phyloP scores from a whole-genome alignment of 2,113 vertebrate species.

The Cavia porcellus region DNA sequence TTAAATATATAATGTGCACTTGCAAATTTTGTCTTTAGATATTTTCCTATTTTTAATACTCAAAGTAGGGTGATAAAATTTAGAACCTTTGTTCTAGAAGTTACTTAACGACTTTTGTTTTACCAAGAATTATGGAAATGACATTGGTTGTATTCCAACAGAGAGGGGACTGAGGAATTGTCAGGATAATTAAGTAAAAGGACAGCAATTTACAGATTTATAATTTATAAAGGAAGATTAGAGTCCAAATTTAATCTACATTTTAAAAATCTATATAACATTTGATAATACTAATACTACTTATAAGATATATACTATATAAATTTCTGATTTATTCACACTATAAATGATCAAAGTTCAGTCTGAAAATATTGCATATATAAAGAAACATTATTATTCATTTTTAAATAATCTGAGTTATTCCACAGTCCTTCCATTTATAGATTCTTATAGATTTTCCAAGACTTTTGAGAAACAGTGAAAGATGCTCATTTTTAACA shows the following conservation, averaged over 20 bases:
- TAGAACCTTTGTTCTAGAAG: not conserved
- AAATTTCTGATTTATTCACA: slow-evolving; percentile 63
- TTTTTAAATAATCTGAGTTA: slow-evolving; percentile 4
- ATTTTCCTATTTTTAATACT: slow-evolving; percentile 5
- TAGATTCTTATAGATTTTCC: slow-evolving; percentile 46
- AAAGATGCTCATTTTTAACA: not conserved
- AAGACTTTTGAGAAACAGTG: not conserved
- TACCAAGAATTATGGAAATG: not conserved
- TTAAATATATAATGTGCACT: not conserved
- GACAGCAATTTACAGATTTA: slow-evolving; percentile 61
- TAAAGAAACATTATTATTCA: not conserved
- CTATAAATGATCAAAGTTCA: slow-evolving; percentile 39
- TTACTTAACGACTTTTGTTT: not conserved
- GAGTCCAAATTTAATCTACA: slow-evolving; percentile 47
- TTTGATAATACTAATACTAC: slow-evolving; percentile 47
- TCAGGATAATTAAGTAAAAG: slow-evolving; percentile 71
- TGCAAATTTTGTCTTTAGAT: not conserved
- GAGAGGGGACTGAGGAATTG: slow-evolving; percentile 50
- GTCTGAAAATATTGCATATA: slow-evolving; percentile 20
- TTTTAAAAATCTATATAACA: slow-evolving; percentile 19
- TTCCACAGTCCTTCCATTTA: not conserved
- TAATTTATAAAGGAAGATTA: slow-evolving; percentile 66
- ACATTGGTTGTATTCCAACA: not conserved
- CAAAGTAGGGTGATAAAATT: not conserved
- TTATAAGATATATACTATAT: slow-evolving; percentile 59